Conservation (phyloP, 2,113 vertebrate genomes). For the Esox niger region DNA sequence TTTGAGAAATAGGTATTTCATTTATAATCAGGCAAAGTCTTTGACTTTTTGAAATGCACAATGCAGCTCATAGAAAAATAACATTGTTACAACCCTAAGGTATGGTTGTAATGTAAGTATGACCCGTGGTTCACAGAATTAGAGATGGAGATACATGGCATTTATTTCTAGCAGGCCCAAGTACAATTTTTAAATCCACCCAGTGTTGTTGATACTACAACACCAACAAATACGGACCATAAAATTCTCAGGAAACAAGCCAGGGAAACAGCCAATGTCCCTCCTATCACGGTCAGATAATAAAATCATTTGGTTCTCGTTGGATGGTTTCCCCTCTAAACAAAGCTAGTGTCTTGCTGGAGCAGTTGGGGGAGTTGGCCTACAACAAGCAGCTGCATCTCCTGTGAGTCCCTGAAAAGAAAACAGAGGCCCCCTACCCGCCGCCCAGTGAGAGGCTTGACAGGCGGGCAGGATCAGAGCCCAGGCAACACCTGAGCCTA, state of each 20-base stretch:
- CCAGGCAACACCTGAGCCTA: slow-evolving; percentile 56
- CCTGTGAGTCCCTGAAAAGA: slow-evolving; percentile 31
- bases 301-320: neutral
- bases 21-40: too few species aligned
- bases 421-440: slow-evolving; percentile 29
- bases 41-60: too few species aligned
- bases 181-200: too few species aligned
- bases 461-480: slow-evolving; percentile 37
- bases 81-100: too few species aligned
- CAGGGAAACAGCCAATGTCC: neutral
- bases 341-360: neutral
- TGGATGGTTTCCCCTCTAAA: neutral
- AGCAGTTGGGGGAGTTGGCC: slow-evolving; percentile 7
- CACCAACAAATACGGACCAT: too few species aligned
- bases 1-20: too few species aligned
- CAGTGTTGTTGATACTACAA: too few species aligned
- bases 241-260: neutral
- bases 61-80: too few species aligned
- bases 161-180: too few species aligned
- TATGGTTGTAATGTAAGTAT: too few species aligned
- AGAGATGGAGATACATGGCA: too few species aligned
- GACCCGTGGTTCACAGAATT: too few species aligned
- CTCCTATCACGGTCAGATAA: neutral
- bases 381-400: slow-evolving; percentile 41
- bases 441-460: slow-evolving; percentile 24